These are phyloP conservation scores for Clamator glandarius DNA, from an alignment of 2,797 vertebrate genomes.

Conservation along the genomic window DNA sequence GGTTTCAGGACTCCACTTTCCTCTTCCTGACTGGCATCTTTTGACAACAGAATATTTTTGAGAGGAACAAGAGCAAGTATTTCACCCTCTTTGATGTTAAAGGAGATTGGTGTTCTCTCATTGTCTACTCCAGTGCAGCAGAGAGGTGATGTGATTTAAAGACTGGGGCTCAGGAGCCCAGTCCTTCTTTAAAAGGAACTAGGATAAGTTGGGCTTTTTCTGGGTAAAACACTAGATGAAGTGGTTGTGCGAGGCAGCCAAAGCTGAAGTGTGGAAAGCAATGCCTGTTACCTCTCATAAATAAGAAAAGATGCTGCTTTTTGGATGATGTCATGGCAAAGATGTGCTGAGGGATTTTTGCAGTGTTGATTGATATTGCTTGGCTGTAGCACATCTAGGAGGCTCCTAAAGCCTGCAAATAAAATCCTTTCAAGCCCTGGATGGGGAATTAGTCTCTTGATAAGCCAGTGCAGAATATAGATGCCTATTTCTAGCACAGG, in stretches of 20 bases:
- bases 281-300: background rate
- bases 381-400: background rate
- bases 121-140: background rate
- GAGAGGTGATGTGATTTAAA: background rate
- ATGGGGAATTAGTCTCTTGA: background rate
- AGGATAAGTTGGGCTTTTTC: background rate
- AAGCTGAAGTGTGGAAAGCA: background rate
- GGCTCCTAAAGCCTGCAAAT: background rate
- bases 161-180: background rate
- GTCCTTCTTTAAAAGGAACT: accelerated
- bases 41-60: background rate
- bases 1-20: too few relatives aligned
- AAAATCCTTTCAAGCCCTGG: background rate
- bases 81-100: background rate
- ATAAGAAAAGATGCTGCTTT: background rate
- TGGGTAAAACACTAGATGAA: background rate
- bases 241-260: background rate
- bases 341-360: background rate
- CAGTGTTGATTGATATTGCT: background rate
- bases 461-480: background rate
- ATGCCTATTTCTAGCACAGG: slow-evolving; percentile 2
- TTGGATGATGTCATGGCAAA: background rate
- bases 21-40: background rate
- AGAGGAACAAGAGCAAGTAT: background rate
- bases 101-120: accelerated